Conservation (phyloP, 2,797 vertebrate genomes). For the Pantherophis vulpinus region DNA sequence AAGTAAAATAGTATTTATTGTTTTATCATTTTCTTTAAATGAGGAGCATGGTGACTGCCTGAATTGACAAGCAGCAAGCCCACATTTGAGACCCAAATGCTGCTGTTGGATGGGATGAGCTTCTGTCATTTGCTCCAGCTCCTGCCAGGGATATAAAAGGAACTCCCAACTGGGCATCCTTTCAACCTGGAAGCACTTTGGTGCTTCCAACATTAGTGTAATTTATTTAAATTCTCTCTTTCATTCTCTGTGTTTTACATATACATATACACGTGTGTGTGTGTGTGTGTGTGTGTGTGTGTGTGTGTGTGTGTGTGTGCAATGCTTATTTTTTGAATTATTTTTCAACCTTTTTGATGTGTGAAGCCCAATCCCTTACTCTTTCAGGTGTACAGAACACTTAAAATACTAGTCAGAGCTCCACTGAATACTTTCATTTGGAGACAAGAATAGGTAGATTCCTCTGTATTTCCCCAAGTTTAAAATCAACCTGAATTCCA, state of each 20-base stretch:
- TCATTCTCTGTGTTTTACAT: not conserved
- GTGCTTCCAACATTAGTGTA: not conserved
- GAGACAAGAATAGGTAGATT: not conserved
- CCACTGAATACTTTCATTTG: not conserved
- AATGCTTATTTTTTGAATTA: not conserved
- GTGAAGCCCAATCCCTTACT: not conserved
- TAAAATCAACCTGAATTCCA: not conserved
- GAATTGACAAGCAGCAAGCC: not conserved
- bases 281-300: not conserved
- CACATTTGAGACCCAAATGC: not conserved
- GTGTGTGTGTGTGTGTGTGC: not conserved
- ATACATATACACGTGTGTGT: not conserved
- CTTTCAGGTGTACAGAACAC: not conserved
- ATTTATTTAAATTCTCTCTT: too few relatives aligned
- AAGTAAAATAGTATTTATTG: not conserved
- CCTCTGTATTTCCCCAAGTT: not conserved
- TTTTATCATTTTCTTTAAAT: not conserved
- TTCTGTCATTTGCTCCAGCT: not conserved
- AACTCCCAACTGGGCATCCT: not conserved
- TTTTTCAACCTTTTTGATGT: not conserved
- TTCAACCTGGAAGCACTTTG: too few relatives aligned
- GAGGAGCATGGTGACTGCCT: not conserved
- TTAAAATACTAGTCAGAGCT: not conserved
- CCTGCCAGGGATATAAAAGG: not conserved
- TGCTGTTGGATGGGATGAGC: not conserved